A percentile compares a stretch with the other conserved stretches of the same genome.
Conservation (phyloP, 2,797 vertebrate species). For the Tinamus major region DNA sequence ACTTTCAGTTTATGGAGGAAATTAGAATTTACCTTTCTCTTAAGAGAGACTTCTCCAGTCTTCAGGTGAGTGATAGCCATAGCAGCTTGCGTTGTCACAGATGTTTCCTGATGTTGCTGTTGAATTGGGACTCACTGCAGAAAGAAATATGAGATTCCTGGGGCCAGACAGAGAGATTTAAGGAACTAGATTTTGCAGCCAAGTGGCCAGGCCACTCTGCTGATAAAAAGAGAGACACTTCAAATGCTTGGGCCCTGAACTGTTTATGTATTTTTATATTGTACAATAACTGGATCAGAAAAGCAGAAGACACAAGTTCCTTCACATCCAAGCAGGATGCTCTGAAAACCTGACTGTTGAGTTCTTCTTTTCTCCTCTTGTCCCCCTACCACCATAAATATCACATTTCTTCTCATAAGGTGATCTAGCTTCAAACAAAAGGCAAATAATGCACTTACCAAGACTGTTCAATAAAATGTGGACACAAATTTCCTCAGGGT, state of each 20-base stretch:
- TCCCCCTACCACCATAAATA: background rate
- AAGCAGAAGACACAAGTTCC: background rate
- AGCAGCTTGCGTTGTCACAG: background rate
- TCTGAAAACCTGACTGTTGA: background rate
- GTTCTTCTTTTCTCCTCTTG: background rate
- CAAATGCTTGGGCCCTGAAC: background rate
- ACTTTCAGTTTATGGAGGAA: background rate
- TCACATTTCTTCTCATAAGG: background rate
- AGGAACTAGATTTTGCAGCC: background rate
- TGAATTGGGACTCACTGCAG: background rate
- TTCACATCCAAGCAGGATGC: background rate
- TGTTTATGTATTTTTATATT: background rate
- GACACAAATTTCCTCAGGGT: background rate
- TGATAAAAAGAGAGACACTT: background rate
- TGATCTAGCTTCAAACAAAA: background rate
- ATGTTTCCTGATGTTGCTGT: background rate
- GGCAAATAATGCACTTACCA: background rate
- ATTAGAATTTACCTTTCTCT: background rate
- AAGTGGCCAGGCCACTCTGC: background rate
- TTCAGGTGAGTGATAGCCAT: background rate
- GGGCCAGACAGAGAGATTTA: background rate
- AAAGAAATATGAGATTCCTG: background rate
- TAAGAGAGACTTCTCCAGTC: background rate
- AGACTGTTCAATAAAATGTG: background rate
- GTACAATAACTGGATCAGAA: background rate